Base-by-base conservation (phyloP, 2,797 vertebrate species). In the Discoglossus pictus region DNA sequence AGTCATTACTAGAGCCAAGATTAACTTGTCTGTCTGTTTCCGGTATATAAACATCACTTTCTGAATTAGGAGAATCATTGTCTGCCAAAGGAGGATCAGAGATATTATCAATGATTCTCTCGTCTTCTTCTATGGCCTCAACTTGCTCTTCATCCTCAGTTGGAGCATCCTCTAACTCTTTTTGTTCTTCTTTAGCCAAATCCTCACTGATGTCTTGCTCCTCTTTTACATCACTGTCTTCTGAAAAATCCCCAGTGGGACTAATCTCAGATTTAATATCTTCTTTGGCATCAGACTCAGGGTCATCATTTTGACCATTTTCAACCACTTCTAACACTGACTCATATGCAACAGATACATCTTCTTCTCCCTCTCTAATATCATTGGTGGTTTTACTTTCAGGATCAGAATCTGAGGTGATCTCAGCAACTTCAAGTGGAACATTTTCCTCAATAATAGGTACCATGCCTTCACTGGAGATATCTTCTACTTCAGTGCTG, bases 401-500 rank as follows among this genome's bases (percentile, higher is more conserved):
- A 36, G 15, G 13, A 31, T 31, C 35, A 58, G 25, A 11, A 18
- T 39, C 24, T 9, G 15, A 50, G 13, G 5, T 24, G 12, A 20
- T 23, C 13, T 42, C 24, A 10, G n/a, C 13, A 1, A 25, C 46
- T 2, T 15, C 46, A 25, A 27, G 46, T n/a, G 46, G 23, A 50
- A 21, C 1, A 6, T 1, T 50, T 50, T 25, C 21, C 46, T 25
- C 10, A 2, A 24, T 11, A n/a, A 15, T 13, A 15, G 1, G 2
- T 35, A 16, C 31, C 44, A 34, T 18, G n/a, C n/a, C 46, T n/a
- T 42, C 46, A 71, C 21, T 25, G 12, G 12, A 27, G 46, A 6
- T n/a, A 3, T 25, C 52, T 13, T 27, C 23, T 42, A 50, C 24
- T 51, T 58, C 43, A 11, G 17, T 2, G 4, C n/a, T 55, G 3